Percentiles rank a stretch among this genome's conserved stretches.
Evolutionary conservation across 1,140 invertebrate species (phyloP).

Genomic region (Drosophila subobscura): DNA sequence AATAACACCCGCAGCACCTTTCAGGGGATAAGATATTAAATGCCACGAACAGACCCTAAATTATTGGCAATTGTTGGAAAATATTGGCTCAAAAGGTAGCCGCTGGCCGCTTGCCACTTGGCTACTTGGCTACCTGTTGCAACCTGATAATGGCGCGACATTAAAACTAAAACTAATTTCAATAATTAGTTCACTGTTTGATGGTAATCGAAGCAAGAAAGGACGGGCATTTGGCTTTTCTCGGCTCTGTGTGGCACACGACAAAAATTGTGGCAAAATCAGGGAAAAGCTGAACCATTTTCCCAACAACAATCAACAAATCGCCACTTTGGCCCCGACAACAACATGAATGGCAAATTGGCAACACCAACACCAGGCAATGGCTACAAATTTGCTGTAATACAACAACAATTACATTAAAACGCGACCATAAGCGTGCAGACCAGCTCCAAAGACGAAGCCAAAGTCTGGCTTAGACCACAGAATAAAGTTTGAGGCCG

Average conservation of each 20-base stretch:
- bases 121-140: constrained; percentile 51
- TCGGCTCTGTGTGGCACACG: constrained; percentile 55
- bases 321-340: constrained; percentile 59
- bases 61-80: constrained; percentile 38
- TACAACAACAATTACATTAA: constrained; percentile 82
- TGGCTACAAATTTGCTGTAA: constrained; percentile 78
- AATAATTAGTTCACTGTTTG: constrained; percentile 27
- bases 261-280: constrained; percentile 66
- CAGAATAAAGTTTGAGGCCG: constrained; percentile 55
- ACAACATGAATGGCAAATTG: constrained; percentile 81
- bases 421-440: constrained; percentile 80
- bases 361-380: constrained; percentile 52
- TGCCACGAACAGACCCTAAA: constrained; percentile 25
- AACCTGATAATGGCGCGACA: constrained; percentile 7
- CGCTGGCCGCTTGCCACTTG: constrained; percentile 40
- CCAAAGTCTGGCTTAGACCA: constrained; percentile 34
- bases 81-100: constrained; percentile 34
- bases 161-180: constrained; percentile 23
- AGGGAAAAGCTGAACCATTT: constrained; percentile 17
- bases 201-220: constrained; percentile 25
- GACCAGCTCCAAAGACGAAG: constrained; percentile 39
- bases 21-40: constrained; percentile 28
- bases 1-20: constrained; percentile 45
- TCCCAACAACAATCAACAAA: constrained; percentile 71
- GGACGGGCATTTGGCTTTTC: constrained; percentile 18